phyloP scores from a whole-genome alignment of 2,888 invertebrate species.

The Pegoplata infirma region DNA sequence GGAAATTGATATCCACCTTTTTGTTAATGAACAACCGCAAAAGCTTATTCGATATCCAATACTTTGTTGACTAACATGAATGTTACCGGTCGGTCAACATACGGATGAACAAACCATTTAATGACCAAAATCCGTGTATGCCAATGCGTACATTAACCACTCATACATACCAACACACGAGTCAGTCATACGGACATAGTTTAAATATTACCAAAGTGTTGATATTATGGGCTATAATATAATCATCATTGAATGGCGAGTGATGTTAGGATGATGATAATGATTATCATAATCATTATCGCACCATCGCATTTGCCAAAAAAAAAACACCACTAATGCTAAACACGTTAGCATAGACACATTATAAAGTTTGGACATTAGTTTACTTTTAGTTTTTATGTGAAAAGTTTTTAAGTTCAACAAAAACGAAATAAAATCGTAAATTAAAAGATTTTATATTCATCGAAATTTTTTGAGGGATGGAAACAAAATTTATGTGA shows the following conservation, averaged over 20 bases:
- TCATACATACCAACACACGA: background rate
- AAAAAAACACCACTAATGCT: constrained; percentile 22
- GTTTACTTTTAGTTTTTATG: background rate
- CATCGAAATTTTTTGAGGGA: no score
- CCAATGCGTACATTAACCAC: constrained; percentile 3
- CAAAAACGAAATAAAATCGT: background rate
- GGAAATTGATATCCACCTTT: constrained; percentile 51
- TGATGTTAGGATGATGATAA: background rate
- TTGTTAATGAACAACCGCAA: constrained; percentile 53
- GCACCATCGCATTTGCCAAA: no score
- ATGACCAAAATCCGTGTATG: constrained; percentile 16
- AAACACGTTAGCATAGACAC: background rate
- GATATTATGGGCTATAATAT: constrained; percentile 25
- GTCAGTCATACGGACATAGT: no score
- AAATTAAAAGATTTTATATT: background rate
- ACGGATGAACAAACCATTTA: constrained; percentile 2
- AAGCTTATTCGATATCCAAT: constrained; percentile 41
- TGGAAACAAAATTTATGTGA: no score
- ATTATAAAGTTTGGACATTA: constrained; percentile 6
- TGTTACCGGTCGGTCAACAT: background rate
- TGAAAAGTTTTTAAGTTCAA: background rate
- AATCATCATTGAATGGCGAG: constrained; percentile 1
- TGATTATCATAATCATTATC: constrained; percentile 8
- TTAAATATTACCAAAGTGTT: constrained; percentile 22
- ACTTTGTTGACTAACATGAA: constrained; percentile 9